Percentiles rank a stretch among this genome's conserved stretches.
phyloP scores from a whole-genome alignment of 2,888 invertebrate genomes.

The Tipula confusa region DNA sequence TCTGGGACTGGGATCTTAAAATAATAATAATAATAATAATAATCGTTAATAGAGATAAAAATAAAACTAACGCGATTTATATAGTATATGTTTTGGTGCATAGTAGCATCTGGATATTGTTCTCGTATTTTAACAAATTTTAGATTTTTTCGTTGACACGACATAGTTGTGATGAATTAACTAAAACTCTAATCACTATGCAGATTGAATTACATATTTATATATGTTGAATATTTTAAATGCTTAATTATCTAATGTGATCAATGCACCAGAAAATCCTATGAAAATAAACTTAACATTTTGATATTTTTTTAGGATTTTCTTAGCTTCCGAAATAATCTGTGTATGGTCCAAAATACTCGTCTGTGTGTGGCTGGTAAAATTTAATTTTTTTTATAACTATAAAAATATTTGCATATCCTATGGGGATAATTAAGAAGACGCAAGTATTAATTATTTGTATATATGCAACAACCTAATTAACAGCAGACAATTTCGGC shows the following conservation, averaged over 20 bases:
- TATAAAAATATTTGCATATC: neutral
- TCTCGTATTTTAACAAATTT: too few species aligned
- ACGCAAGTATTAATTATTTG: neutral
- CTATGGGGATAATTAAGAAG: neutral
- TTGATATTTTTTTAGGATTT: too few species aligned
- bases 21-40: neutral
- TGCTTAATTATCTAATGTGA: neutral
- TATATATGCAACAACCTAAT: neutral
- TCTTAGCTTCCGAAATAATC: neutral
- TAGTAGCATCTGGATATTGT: conserved; percentile 16
- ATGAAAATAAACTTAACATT: neutral
- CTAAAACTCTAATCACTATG: neutral
- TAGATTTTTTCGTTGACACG: neutral
- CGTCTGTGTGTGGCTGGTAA: neutral
- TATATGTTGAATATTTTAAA: neutral
- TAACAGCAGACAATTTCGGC: neutral
- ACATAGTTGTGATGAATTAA: too few species aligned
- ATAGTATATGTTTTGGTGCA: conserved; percentile 12
- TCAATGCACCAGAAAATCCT: neutral
- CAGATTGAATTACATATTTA: neutral
- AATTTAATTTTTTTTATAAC: neutral
- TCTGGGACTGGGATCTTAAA: conserved; percentile 28
- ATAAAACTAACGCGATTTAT: neutral
- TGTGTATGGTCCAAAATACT: too few species aligned
- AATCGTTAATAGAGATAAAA: neutral